phyloP scores from a whole-genome alignment of 1,140 invertebrate species.

The Phocides pigmalion region DNA sequence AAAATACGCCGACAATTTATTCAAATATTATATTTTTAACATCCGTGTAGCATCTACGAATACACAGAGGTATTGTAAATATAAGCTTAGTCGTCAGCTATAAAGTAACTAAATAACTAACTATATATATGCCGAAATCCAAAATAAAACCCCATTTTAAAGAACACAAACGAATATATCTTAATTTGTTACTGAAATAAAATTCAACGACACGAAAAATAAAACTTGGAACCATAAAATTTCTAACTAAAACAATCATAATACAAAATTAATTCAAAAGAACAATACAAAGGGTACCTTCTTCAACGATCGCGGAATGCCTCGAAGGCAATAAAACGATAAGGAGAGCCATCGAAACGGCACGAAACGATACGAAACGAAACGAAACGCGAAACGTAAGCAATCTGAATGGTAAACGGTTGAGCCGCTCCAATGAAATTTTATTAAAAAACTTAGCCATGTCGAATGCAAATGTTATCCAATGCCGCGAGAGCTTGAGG shows the following conservation, averaged over 20 bases:
- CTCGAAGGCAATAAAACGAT: conserved; percentile 5
- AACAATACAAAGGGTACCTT: not conserved
- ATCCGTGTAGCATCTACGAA: too few species aligned
- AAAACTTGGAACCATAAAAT: not conserved
- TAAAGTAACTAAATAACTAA: too few species aligned
- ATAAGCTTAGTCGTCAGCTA: too few species aligned
- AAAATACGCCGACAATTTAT: too few species aligned
- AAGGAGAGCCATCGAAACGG: not conserved
- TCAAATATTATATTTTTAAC: too few species aligned
- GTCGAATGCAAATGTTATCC: conserved; percentile 39
- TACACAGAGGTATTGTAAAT: too few species aligned
- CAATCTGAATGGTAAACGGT: conserved; percentile 5
- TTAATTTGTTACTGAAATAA: too few species aligned
- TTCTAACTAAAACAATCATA: not conserved
- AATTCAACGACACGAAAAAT: not conserved
- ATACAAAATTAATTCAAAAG: not conserved
- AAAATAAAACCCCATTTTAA: too few species aligned
- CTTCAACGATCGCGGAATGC: not conserved
- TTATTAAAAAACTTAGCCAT: conserved; percentile 36
- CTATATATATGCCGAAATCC: too few species aligned
- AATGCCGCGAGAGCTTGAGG: conserved; percentile 25
- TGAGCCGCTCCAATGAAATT: conserved; percentile 17
- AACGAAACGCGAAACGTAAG: conserved; percentile 12
- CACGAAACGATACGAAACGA: not conserved
- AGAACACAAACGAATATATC: too few species aligned